Conservation (phyloP, 2,888 invertebrate species). For the Ectemnius continuus region DNA sequence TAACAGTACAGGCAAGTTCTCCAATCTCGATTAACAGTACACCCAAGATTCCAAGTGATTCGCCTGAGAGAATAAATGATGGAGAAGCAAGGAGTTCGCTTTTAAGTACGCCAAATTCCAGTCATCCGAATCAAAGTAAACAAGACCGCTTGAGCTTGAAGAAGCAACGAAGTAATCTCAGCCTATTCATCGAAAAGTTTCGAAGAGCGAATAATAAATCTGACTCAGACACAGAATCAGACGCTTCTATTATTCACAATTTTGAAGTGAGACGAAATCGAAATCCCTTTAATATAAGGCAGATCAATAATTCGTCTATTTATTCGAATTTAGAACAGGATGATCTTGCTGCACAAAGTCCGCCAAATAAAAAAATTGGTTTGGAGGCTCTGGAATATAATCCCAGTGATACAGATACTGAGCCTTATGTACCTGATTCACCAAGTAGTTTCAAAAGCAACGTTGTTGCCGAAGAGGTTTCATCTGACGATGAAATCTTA, state of each 20-base stretch:
- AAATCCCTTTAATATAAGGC: conserved; percentile 62
- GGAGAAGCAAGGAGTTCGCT: conserved; percentile 9
- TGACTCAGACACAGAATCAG: conserved; percentile 55
- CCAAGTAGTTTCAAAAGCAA: neutral
- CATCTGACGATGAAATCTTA: neutral
- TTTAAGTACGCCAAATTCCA: conserved; percentile 30
- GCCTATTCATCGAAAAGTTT: conserved; percentile 66
- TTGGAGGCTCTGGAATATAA: neutral
- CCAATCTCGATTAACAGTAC: neutral
- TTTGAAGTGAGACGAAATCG: conserved; percentile 17
- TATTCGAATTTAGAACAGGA: too few species aligned
- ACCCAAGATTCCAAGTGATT: neutral
- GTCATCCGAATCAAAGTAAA: conserved; percentile 35
- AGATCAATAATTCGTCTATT: neutral
- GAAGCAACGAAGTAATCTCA: conserved; percentile 62
- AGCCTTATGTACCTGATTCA: neutral
- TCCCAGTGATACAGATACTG: neutral
- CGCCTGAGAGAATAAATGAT: neutral
- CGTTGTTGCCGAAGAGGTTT: neutral
- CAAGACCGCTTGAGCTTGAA: conserved; percentile 16
- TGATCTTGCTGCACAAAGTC: neutral
- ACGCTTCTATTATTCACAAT: conserved; percentile 27
- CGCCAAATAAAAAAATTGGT: neutral
- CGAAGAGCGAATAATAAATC: conserved; percentile 60
- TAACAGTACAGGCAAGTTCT: too few species aligned